Evolutionary conservation across 1,140 invertebrate genomes (phyloP), one percentile per base, ranked within the genome.

Genomic region (Halesus radiatus): DNA sequence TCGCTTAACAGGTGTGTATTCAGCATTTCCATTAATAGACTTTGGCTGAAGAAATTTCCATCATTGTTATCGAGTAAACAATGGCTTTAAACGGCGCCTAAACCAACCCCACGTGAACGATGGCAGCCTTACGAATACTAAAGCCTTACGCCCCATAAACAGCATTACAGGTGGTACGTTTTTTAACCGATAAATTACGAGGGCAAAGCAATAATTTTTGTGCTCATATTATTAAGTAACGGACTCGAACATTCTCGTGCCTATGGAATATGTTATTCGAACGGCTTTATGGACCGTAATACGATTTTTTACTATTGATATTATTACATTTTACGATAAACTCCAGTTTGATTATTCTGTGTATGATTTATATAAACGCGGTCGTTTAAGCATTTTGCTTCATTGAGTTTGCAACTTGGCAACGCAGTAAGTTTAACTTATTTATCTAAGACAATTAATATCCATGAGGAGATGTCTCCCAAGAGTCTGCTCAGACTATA

Each of bases 1-100:
- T 45, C 37, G 10, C 10, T 10, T 45, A 45, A 45, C 37, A 45
- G 29, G 29, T 16, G 29, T 26, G 62, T 66, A 66, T 29, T 29
- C 26, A 26, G 26, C 62, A 66, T 18, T 29, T 64, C 18, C 15
- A 18, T 68, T 45, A 45, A 70, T 70, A 70, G 66, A 45, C 66
- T 70, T 70, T 45, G n/a, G 29, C 32, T 50, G 10, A 20, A 70
- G 66, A 70, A 45, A 70, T 45, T 50, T 20, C 18, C 66, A 52
- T 45, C 66, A 70, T 70, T 70, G 66, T 70, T 50, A 70, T 70
- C n/a, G 66, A 52, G 66, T 70, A 70, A 70, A 70, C 66, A 70
- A 70, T 70, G 37, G n/a, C 32, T 70, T 50, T 70, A 20, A 45
- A 50, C 32, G 22, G 7, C 16, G 37, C 16, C 66, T 70, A 3